Evolutionary conservation across 2,888 invertebrate species (phyloP).

Genomic region (Crematogaster levior): DNA sequence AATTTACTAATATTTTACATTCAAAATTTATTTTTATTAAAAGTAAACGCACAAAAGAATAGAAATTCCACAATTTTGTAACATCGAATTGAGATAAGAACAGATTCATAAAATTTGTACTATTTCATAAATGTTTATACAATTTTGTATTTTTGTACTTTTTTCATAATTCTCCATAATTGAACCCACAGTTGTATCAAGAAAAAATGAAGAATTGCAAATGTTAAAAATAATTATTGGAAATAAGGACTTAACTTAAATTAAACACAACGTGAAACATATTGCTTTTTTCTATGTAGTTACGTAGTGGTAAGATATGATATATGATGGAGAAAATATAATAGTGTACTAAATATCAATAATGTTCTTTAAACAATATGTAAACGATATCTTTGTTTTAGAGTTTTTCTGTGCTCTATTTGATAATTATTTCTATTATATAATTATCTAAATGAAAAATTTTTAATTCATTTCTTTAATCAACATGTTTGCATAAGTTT

Average conservation of each 20-base stretch:
- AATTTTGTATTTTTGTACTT: conserved; percentile 28
- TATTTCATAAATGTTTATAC: conserved; percentile 11
- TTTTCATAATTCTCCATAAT: neutral
- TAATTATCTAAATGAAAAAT: neutral
- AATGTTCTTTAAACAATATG: conserved; percentile 1
- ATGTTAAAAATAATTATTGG: conserved; percentile 13
- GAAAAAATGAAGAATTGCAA: neutral
- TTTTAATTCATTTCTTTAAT: neutral
- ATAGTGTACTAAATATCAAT: neutral
- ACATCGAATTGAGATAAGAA: neutral
- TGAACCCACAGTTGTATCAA: neutral
- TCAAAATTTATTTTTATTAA: neutral
- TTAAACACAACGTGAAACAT: conserved; percentile 7
- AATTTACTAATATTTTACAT: conserved; percentile 8
- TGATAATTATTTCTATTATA: neutral
- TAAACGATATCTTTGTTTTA: neutral
- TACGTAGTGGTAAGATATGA: neutral
- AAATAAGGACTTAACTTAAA: conserved; percentile 4
- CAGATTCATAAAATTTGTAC: neutral
- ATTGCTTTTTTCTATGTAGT: neutral
- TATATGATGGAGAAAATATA: neutral
- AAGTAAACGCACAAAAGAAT: neutral
- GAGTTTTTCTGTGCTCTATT: neutral
- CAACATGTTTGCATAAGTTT: neutral
- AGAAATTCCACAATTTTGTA: conserved; percentile 9